Evolutionary conservation across 2,113 vertebrate species (phyloP).

Genomic region (Smithornis capensis): DNA sequence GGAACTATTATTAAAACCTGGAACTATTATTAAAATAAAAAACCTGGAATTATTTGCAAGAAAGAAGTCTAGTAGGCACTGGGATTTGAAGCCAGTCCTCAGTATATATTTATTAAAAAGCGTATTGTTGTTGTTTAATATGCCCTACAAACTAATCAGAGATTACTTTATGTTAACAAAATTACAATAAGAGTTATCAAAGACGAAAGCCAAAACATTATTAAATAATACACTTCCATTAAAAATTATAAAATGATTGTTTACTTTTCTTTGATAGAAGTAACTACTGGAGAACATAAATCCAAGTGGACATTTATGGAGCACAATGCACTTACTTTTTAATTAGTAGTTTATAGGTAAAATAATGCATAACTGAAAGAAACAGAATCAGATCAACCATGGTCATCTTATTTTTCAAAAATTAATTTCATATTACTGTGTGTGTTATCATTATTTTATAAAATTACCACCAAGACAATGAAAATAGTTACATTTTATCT

Average conservation of each 20-base stretch:
- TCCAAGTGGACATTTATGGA: conserved; percentile 15
- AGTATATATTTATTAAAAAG: neutral
- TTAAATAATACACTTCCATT: conserved; percentile 15
- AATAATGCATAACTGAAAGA: neutral
- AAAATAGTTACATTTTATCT: neutral
- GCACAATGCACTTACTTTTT: neutral
- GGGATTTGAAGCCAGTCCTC: neutral
- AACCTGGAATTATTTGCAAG: neutral
- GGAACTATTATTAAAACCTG: too few relatives aligned
- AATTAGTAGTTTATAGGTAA: neutral
- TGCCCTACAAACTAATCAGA: neutral
- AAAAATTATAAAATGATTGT: neutral
- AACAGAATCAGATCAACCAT: neutral
- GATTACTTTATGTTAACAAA: neutral
- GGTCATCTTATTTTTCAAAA: neutral
- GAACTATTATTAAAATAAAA: too few relatives aligned
- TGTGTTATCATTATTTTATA: neutral
- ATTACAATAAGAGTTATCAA: neutral
- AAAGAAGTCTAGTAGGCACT: neutral
- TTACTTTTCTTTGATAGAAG: neutral
- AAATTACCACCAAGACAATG: neutral
- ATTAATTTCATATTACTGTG: neutral
- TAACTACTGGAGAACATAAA: neutral
- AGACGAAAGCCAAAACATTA: conserved; percentile 4
- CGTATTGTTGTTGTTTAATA: neutral